Conservation (phyloP, 2,888 invertebrate species). For the Peribatodes rhomboidaria region DNA sequence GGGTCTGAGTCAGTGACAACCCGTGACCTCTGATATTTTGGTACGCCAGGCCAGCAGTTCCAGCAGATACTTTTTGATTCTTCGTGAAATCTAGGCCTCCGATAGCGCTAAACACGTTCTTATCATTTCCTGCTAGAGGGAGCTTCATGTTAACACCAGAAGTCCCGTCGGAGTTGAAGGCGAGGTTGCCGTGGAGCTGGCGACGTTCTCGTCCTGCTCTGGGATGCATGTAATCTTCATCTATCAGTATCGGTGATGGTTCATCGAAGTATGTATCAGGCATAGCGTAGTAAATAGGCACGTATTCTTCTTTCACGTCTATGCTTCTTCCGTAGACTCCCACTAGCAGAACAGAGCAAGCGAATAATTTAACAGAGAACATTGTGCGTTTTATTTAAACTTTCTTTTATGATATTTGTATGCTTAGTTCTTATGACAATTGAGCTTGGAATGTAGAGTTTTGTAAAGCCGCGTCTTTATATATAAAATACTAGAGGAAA, state of each 20-base stretch:
- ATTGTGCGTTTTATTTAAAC: neutral
- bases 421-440: neutral
- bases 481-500: conserved; percentile 10
- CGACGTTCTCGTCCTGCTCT: conserved; percentile 44
- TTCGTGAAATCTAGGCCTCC: conserved; percentile 50
- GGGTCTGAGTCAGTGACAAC: conserved; percentile 53
- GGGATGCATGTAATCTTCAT: conserved; percentile 21
- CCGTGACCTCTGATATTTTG: conserved; percentile 65
- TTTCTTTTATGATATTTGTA: neutral
- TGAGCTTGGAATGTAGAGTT: conserved; percentile 16
- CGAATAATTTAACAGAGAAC: conserved; percentile 14
- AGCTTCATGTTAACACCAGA: conserved; percentile 49
- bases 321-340: conserved; percentile 21
- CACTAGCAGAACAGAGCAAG: conserved; percentile 17
- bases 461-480: neutral
- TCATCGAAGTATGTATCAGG: conserved; percentile 18
- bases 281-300: conserved; percentile 5
- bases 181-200: conserved; percentile 49
- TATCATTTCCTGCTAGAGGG: conserved; percentile 55
- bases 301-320: conserved; percentile 14
- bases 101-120: conserved; percentile 59
- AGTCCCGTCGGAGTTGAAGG: conserved; percentile 53
- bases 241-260: conserved; percentile 2
- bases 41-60: conserved; percentile 59
- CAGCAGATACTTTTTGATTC: conserved; percentile 44